phyloP scores from a whole-genome alignment of 2,888 invertebrate species.

The Blera fallax region DNA sequence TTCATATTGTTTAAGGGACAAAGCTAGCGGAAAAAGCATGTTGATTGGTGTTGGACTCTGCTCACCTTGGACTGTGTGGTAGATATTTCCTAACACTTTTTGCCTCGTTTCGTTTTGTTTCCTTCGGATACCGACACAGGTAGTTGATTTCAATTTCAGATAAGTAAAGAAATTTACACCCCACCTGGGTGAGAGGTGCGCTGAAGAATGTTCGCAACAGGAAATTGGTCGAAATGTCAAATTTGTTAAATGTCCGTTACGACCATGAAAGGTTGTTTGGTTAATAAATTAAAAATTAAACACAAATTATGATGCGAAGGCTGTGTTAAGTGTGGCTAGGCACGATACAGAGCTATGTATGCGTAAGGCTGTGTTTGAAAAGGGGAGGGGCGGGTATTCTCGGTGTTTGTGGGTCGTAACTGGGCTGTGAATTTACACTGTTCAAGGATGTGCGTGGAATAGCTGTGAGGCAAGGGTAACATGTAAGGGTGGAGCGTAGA shows the following conservation, averaged over 20 bases:
- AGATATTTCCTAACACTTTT: not conserved
- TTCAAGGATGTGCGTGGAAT: too few relatives aligned
- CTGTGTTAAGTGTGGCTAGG: not conserved
- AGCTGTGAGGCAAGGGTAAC: too few relatives aligned
- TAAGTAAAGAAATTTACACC: conserved; percentile 18
- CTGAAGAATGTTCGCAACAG: not conserved
- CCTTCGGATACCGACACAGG: not conserved
- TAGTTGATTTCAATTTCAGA: conserved; percentile 51
- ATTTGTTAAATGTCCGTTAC: not conserved
- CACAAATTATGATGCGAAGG: not conserved
- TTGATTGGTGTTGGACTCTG: conserved; percentile 45
- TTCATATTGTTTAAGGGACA: conserved; percentile 23
- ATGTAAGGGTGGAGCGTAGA: too few relatives aligned
- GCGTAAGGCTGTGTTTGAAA: too few relatives aligned
- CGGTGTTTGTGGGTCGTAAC: too few relatives aligned
- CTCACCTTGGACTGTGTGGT: conserved; percentile 5
- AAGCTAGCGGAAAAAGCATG: conserved; percentile 7
- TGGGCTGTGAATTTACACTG: too few relatives aligned
- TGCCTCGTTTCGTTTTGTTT: not conserved
- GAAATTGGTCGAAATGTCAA: conserved; percentile 5
- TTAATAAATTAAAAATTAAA: not conserved
- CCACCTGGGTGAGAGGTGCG: not conserved
- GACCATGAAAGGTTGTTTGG: not conserved
- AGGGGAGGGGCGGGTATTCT: too few relatives aligned
- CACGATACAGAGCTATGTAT: too few relatives aligned